Evolutionary conservation across 2,113 vertebrate genomes (phyloP).

Genomic region (Smithornis capensis): DNA sequence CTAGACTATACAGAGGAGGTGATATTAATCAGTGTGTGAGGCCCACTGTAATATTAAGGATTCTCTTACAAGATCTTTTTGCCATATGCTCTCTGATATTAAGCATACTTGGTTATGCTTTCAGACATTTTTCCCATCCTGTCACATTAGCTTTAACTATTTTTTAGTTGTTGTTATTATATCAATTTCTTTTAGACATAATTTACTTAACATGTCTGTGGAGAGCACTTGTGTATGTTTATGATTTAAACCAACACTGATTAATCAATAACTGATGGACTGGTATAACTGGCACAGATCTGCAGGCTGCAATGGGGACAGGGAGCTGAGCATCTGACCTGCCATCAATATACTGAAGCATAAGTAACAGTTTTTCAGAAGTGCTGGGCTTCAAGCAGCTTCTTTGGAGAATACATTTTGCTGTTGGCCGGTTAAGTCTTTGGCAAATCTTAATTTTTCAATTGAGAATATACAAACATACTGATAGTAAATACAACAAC

Average conservation of each 20-base stretch:
- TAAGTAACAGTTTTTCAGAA: not conserved
- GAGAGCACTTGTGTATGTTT: not conserved
- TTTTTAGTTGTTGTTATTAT: not conserved
- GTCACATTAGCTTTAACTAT: conserved; percentile 1
- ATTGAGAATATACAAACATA: not conserved
- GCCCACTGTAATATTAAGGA: conserved; percentile 5
- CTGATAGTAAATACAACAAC: not conserved
- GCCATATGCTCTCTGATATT: conserved; percentile 40
- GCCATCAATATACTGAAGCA: not conserved
- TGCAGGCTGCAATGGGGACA: not conserved
- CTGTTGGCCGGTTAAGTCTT: not conserved
- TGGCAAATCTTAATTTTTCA: conserved; percentile 8
- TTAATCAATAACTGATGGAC: not conserved
- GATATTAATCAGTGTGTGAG: conserved; percentile 31
- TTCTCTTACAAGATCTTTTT: conserved; percentile 47
- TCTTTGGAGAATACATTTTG: not conserved
- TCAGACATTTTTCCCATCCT: not conserved
- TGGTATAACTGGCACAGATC: not conserved
- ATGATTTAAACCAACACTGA: not conserved
- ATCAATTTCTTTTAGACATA: not conserved
- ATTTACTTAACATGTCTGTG: not conserved
- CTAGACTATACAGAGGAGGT: conserved; percentile 28
- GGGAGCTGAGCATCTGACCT: not conserved
- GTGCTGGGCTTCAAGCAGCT: not conserved
- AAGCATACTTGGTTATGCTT: conserved; percentile 33